Evolutionary conservation across 2,888 invertebrate genomes (phyloP), one percentile per base, ranked within the genome.

Genomic region (Cephus spinipes): DNA sequence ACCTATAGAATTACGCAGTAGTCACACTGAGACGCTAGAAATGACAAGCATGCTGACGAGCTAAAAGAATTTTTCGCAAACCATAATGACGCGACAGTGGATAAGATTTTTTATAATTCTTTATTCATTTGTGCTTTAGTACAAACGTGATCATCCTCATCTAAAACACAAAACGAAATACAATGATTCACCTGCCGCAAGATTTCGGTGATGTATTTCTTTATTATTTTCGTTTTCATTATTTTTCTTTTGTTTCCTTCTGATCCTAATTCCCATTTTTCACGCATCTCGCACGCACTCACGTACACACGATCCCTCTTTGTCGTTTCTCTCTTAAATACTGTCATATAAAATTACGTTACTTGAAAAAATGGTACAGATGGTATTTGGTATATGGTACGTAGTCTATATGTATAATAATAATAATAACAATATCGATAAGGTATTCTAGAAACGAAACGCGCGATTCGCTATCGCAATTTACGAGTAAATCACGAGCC

Each of bases 61-160:
- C 15, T 36, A 55, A 55, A 55, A 55, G 23, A 23, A 55, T 23
- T 55, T 55, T 23, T 55, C 23, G 55, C 23, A 6, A 55, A 55
- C 23, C 55, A 55, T 55, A 55, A 55, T 55, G 55, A 23, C 23
- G 55, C 55, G 55, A 23, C 55, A 55, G 9, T 23, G 23, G 23
- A 23, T 23, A 12, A 34, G 35, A 34, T 74, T 34, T n/a, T 23
- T 82, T 87, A 88, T 83, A 88, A 85, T 87, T 78, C 79, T 89
- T 89, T 89, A 89, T 89, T 89, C 84, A 84, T 86, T 88, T 87
- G 85, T 89, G 88, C 87, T 88, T 87, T 86, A 86, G 85, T 88
- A 88, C 85, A 87, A 88, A 88, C 84, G 83, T 86, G 84, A 83
- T 79, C 79, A 79, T 75, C 80, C 77, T 84, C 80, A 78, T 78